Conservation (phyloP, 2,113 vertebrate genomes). For the Ia io region DNA sequence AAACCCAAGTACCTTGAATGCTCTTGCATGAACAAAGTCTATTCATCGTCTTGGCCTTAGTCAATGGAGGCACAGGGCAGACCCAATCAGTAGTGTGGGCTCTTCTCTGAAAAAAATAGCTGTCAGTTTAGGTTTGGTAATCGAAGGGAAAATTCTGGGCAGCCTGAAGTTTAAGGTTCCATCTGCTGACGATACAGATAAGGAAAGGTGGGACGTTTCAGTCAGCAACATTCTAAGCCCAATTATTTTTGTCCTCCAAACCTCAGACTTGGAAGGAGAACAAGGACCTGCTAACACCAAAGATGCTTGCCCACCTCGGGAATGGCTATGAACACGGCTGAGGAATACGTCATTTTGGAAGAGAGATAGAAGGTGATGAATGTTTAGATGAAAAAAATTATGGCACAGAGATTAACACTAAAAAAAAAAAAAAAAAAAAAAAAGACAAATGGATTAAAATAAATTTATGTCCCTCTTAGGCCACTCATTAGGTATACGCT, state of each 20-base stretch:
- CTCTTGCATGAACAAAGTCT: background rate
- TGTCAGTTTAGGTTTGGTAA: background rate
- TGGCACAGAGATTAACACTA: background rate
- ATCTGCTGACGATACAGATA: accelerated
- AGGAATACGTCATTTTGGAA: background rate
- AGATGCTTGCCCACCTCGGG: background rate
- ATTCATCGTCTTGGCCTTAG: background rate
- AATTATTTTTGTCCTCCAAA: background rate
- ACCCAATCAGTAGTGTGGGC: accelerated
- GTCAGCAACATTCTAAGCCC: background rate
- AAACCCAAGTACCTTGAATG: background rate
- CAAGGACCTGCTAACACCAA: background rate
- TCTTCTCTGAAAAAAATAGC: background rate
- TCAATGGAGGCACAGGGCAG: background rate
- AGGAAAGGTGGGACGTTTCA: background rate
- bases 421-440: background rate
- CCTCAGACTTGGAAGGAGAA: background rate
- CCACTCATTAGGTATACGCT: background rate
- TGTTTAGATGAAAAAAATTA: background rate
- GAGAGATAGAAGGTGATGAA: background rate
- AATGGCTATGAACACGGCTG: background rate
- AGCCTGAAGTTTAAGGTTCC: background rate
- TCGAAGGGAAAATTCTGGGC: background rate
- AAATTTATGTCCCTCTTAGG: background rate
- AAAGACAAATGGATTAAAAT: background rate